Evolutionary conservation across 2,888 invertebrate species (phyloP).

Genomic region (Pilophorus perplexus): DNA sequence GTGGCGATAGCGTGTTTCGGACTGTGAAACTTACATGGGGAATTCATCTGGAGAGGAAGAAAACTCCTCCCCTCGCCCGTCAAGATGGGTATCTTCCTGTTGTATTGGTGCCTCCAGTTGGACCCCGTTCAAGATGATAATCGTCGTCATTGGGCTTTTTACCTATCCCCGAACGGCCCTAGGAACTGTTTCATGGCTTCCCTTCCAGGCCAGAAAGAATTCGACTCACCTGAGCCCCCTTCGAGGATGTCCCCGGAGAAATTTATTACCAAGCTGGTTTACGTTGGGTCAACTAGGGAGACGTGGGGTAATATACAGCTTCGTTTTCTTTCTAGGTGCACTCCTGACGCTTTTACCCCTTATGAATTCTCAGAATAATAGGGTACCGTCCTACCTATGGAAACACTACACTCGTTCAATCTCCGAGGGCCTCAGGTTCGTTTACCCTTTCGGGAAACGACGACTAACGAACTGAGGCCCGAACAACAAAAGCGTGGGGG

Average conservation of each 20-base stretch:
- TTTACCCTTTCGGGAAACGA: no score
- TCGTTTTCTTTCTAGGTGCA: slow-evolving; percentile 1
- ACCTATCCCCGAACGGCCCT: background rate
- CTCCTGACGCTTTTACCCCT: background rate
- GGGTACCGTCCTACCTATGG: no score
- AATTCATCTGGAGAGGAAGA: background rate
- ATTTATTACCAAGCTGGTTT: slow-evolving; percentile 23
- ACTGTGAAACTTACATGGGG: no score
- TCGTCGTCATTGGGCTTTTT: slow-evolving; percentile 20
- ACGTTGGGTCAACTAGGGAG: slow-evolving; percentile 19
- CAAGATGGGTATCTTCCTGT: slow-evolving; percentile 10
- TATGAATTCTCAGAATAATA: slow-evolving; percentile 18
- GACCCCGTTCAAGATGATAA: background rate
- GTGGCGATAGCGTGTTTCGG: no score
- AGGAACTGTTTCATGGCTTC: background rate
- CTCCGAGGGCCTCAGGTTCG: no score
- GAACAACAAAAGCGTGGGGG: no score
- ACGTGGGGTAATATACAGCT: slow-evolving; percentile 21
- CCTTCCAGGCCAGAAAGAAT: background rate
- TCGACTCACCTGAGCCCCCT: slow-evolving; percentile 12
- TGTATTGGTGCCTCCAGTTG: background rate
- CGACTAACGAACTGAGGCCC: no score
- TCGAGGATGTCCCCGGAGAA: slow-evolving; percentile 12
- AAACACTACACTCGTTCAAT: no score
- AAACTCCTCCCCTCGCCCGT: no score